Base-by-base conservation (phyloP, 2,113 vertebrate genomes). In the Ascaphus truei region DNA sequence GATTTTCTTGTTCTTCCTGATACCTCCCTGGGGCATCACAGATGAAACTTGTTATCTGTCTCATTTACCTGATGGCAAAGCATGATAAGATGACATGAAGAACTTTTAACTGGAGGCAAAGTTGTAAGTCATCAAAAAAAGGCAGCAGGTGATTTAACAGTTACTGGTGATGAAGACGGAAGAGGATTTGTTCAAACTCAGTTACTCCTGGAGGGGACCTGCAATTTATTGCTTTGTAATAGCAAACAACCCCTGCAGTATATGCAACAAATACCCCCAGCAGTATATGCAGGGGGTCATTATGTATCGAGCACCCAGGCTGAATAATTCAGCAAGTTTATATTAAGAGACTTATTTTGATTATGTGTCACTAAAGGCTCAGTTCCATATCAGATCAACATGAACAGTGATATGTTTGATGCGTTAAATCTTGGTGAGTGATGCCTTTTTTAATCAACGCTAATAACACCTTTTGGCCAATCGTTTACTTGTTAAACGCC, bases 41-140 rank as follows among this genome's bases (percentile, higher is more conserved):
- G 37, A 73, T 12, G 57, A 78, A 71, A 76, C 72, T 66, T 80
- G 72, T 79, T 79, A 78, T 85, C 79, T 80, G 73, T 81, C 77
- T 89, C 73, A 78, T 82, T 91, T 86, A 86, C 81, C 81, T 80
- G 83, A 86, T 88, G 85, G 78, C 80, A 85, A 86, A 86, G 71
- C 58, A 73, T 75, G 80, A 81, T 82, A 81, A 79, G 71, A 80
- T 80, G 71, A 79, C 68, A 81, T 63, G 71, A 80, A 80, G 55
- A 56, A 81, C 74, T 62, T 73, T 81, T 79, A 80, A 80, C 72
- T 75, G 53, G 61, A 72, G 75, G 65, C 74, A 71, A 81, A 79
- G 77, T 56, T 73, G 65, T 62, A 77, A 78, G 43, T 75, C 58
- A 45, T 75, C 66, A 69, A 31, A 29, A 31, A 29, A 81, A 63